Percentiles rank a stretch among this genome's conserved stretches.
Evolutionary conservation across 2,113 vertebrate species (phyloP).

Genomic region (Corythornis cristatus): DNA sequence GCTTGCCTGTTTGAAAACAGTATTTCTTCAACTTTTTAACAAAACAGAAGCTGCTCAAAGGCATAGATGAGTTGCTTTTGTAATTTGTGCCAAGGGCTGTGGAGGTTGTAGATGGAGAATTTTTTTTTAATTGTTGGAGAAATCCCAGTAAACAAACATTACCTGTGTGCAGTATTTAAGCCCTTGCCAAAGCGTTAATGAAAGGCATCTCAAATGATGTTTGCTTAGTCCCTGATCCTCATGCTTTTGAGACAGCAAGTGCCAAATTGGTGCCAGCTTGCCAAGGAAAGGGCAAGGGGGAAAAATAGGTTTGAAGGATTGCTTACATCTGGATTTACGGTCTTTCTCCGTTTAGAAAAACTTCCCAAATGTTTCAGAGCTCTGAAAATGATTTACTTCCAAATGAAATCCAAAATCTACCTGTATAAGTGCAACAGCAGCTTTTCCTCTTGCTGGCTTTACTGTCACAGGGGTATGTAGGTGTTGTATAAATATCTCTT

Average conservation of each 20-base stretch:
- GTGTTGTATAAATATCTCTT: not conserved
- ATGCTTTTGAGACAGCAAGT: not conserved
- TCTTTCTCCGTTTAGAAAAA: not conserved
- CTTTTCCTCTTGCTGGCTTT: not conserved
- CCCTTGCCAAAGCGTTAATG: not conserved
- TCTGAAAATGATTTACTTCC: not conserved
- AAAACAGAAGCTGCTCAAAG: not conserved
- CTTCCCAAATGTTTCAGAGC: not conserved
- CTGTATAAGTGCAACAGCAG: not conserved
- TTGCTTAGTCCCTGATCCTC: accelerated
- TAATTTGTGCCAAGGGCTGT: not conserved
- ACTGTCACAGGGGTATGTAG: not conserved
- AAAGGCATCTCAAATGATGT: not conserved
- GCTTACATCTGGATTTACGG: not conserved
- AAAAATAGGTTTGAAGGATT: not conserved
- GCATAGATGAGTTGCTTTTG: not conserved
- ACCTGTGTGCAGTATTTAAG: not conserved
- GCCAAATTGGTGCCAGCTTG: constrained; percentile 10
- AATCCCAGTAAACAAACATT: constrained; percentile 28
- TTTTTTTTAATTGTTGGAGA: not conserved
- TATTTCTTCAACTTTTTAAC: not conserved
- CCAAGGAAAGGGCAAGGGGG: not conserved
- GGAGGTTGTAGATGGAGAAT: not conserved
- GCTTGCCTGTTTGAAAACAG: not conserved
- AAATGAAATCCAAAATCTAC: not conserved